Evolutionary conservation across 2,888 invertebrate genomes (phyloP).

Genomic region (Agonopterix heracliana): DNA sequence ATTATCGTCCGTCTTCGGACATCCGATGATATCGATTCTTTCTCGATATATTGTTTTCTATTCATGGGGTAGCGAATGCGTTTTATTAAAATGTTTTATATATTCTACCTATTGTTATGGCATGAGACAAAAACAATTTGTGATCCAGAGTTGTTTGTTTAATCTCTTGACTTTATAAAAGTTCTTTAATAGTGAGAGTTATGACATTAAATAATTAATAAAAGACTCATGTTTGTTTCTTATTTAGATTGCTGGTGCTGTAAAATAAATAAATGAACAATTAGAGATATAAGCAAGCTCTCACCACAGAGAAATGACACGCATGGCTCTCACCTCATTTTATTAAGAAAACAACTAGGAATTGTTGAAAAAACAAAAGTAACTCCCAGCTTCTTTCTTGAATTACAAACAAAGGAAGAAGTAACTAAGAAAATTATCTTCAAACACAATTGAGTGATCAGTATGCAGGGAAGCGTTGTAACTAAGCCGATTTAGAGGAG

Average conservation of each 20-base stretch:
- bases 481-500: conserved; percentile 65
- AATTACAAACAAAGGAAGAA: conserved; percentile 21
- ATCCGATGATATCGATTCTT: conserved; percentile 57
- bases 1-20: conserved; percentile 73
- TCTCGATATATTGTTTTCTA: conserved; percentile 39
- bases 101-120: not conserved
- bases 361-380: too few species aligned
- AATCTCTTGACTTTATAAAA: too few species aligned
- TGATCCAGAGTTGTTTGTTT: too few species aligned
- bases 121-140: not conserved
- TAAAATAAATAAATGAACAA: too few species aligned
- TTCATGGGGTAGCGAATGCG: conserved; percentile 21
- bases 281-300: too few species aligned
- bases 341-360: too few species aligned
- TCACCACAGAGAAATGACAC: too few species aligned
- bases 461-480: conserved; percentile 60
- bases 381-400: not conserved
- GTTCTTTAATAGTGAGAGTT: too few species aligned
- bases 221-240: too few species aligned
- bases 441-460: conserved; percentile 57
- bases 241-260: too few species aligned
- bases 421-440: conserved; percentile 30
- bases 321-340: too few species aligned
- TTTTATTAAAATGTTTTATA: conserved; percentile 6
- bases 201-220: too few species aligned